Conservation (phyloP, 2,888 invertebrate species). For the Drosophila bunnanda region DNA sequence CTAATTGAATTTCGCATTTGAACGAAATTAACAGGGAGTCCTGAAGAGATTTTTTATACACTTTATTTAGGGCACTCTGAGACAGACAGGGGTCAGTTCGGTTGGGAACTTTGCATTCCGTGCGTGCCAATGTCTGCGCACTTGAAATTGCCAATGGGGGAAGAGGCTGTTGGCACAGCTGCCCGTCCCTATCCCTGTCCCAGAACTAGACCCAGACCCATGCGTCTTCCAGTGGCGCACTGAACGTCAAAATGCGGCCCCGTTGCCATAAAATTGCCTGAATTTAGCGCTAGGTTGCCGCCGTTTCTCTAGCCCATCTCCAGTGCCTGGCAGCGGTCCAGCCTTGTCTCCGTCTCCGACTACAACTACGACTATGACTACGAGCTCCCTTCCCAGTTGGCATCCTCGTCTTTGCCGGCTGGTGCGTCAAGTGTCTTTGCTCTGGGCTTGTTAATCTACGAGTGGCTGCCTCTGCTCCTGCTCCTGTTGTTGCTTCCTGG, state of each 20-base stretch:
- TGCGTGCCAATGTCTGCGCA: constrained; percentile 65
- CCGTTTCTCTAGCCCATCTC: constrained; percentile 38
- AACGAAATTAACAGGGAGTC: constrained; percentile 42
- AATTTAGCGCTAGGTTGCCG: constrained; percentile 76
- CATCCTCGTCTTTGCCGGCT: constrained; percentile 1
- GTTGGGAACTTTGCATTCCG: constrained; percentile 4
- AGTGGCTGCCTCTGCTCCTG: constrained; percentile 53
- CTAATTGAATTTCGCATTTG: constrained; percentile 69
- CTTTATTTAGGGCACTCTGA: constrained; percentile 36
- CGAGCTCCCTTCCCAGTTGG: background rate
- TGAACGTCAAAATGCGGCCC: constrained; percentile 69
- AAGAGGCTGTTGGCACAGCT: constrained; percentile 18
- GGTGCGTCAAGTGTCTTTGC: constrained; percentile 68
- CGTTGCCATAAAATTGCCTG: constrained; percentile 78
- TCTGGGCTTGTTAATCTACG: constrained; percentile 74
- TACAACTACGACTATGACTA: constrained; percentile 3
- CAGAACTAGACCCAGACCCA: constrained; percentile 56
- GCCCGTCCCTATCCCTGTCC: constrained; percentile 34
- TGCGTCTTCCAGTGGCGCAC: constrained; percentile 75
- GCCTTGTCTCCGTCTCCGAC: constrained; percentile 35
- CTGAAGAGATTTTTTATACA: constrained; percentile 7
- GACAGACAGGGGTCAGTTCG: constrained; percentile 28
- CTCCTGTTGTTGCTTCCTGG: constrained; percentile 47
- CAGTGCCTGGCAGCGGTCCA: constrained; percentile 70
- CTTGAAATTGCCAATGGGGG: constrained; percentile 62